Evolutionary conservation across 2,888 invertebrate species (phyloP), one percentile per base, ranked within the genome.

Genomic region (Mongoloraphidia duomilia): DNA sequence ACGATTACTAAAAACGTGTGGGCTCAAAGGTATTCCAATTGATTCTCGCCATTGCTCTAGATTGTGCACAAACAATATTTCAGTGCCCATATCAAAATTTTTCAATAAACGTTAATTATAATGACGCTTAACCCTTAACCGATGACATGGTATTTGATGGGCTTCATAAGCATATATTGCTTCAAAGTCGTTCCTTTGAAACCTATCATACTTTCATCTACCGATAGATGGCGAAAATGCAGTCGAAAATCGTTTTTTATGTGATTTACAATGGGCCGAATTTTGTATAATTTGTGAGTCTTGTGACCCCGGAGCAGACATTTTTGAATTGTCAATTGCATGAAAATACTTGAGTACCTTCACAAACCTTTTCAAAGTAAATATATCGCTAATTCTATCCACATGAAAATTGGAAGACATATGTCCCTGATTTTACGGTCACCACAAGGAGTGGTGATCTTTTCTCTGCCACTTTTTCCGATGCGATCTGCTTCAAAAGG

Each of bases 161-260:
- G 52, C 50, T 56, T 59, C 46, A 49, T 50, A 38, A 53, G 56
- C 52, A 52, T 54, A 53, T 50, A 59, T 54, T 55, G 55, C 34
- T 50, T 43, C 33, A 55, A 34, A 14, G 39, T 39, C 6, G 49
- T 50, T 17, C 53, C 55, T 45, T 55, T 56, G 50, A 53, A 55
- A 17, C 41, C 36, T 9, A 51, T 49, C 55, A 55, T 41, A 17
- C 41, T 41, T 41, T 41, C 41, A 41, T 41, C 41, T 41, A 41
- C 17, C 10, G 41, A 41, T 14, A 41, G 12, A 41, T 14, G 41
- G 41, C 12, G 13, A 41, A 41, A 41, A 41, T 41, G 41, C 12
- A 13, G 41, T 17, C 17, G 4, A 10, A 41, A 41, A 41, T 41
- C 4, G 17, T 14, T 13, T 14, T 41, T 41, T 12, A 41, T 8